These are phyloP conservation scores for Anolis carolinensis DNA, from an alignment of 2,113 vertebrate genomes.

Conservation along the genomic window DNA sequence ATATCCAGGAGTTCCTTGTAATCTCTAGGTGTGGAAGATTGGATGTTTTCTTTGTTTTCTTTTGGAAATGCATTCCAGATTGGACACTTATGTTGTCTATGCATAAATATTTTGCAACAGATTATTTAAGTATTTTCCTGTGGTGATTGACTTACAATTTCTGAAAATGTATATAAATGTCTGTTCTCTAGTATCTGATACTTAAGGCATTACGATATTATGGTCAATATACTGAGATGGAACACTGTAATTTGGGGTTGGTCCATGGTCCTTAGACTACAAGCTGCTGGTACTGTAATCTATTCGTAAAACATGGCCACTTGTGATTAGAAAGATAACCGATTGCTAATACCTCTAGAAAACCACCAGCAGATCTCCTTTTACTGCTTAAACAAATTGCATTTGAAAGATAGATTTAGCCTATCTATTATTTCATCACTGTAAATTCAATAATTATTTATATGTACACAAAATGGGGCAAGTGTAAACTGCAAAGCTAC, in stretches of 20 bases:
- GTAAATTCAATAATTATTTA: background rate
- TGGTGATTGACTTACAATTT: background rate
- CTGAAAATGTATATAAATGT: background rate
- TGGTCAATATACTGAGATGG: background rate
- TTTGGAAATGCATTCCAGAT: too few relatives aligned
- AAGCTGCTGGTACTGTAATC: too few relatives aligned
- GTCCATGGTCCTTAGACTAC: too few relatives aligned
- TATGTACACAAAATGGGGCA: background rate
- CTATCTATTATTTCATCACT: background rate
- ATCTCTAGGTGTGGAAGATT: background rate
- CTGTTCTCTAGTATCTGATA: background rate
- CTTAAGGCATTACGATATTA: background rate
- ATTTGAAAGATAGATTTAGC: background rate
- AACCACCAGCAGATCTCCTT: background rate
- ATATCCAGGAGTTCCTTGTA: background rate
- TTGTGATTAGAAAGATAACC: background rate
- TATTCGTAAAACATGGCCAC: too few relatives aligned
- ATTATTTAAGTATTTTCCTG: background rate
- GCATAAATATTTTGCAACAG: background rate
- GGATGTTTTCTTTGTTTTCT: background rate
- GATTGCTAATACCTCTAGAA: background rate
- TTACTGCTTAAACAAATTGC: background rate
- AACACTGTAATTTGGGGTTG: background rate
- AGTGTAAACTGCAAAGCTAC: background rate
- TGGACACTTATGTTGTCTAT: too few relatives aligned